Conservation (phyloP, 2,888 invertebrate genomes). For the Rambutsinella grinnellia region DNA sequence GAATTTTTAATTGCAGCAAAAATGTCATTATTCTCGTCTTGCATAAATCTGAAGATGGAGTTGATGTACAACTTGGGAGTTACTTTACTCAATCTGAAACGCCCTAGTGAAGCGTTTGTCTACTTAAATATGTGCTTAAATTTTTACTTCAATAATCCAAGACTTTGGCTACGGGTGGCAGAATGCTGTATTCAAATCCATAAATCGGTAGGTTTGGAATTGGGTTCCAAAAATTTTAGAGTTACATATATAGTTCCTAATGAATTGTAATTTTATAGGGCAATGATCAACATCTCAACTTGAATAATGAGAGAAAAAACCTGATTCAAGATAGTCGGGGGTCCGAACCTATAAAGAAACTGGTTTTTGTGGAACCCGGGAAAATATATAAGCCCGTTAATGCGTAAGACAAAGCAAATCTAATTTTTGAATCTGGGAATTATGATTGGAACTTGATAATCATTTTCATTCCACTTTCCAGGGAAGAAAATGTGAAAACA, state of each 20-base stretch:
- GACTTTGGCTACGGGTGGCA: conserved; percentile 92
- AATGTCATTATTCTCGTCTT: conserved; percentile 76
- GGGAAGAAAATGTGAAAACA: conserved; percentile 5
- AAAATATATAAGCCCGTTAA: conserved; percentile 8
- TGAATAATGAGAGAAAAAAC: conserved; percentile 52
- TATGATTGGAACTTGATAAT: too few relatives aligned
- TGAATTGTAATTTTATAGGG: too few relatives aligned
- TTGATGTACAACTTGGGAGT: conserved; percentile 87
- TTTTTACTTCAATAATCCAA: conserved; percentile 88
- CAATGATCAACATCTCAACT: conserved; percentile 42
- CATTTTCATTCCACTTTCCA: background rate
- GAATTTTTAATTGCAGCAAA: conserved; percentile 67
- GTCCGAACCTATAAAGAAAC: conserved; percentile 20
- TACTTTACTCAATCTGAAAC: conserved; percentile 83
- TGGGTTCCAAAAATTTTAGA: conserved; percentile 42
- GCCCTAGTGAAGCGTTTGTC: conserved; percentile 89
- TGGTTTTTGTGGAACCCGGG: conserved; percentile 21
- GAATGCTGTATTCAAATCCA: conserved; percentile 88
- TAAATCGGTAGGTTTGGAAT: conserved; percentile 75
- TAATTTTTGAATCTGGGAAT: background rate
- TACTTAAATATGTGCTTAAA: conserved; percentile 76
- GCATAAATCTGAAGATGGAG: conserved; percentile 76
- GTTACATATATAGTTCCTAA: background rate
- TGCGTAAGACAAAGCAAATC: conserved; percentile 17
- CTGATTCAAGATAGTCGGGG: conserved; percentile 40